Percentiles rank a stretch among this genome's conserved stretches.
These are phyloP conservation scores for Eulemur coronatus DNA, from an alignment of 2,797 vertebrate species.

Conservation along the genomic window DNA sequence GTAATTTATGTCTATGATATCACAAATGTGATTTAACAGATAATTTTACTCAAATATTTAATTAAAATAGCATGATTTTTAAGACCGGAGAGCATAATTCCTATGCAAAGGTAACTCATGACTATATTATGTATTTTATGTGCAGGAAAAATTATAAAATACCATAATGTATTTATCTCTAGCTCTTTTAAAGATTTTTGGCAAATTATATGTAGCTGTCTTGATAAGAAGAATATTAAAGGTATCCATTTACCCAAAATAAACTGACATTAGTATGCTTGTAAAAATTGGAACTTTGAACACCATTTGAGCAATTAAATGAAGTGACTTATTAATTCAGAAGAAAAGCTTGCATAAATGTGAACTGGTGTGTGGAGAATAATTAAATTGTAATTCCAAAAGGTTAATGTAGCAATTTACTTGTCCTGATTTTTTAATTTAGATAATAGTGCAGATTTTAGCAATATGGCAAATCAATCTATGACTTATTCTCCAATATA, in stretches of 20 bases:
- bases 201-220: not conserved
- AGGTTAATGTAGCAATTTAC: constrained; percentile 74
- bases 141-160: not conserved
- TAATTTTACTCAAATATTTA: not conserved
- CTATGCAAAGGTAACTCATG: not conserved
- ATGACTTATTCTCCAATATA: constrained; percentile 36
- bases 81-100: not conserved
- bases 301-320: constrained; percentile 67
- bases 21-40: not conserved
- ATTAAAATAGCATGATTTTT: not conserved
- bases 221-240: constrained; percentile 42
- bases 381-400: constrained; percentile 77
- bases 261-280: not conserved
- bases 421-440: constrained; percentile 73
- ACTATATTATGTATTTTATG: not conserved
- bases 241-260: not conserved
- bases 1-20: not conserved
- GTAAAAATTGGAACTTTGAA: constrained; percentile 45
- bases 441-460: constrained; percentile 59
- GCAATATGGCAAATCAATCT: constrained; percentile 57
- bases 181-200: not conserved
- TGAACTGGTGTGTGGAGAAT: constrained; percentile 61
- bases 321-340: constrained; percentile 63
- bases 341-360: constrained; percentile 63
- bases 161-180: not conserved